Conservation (phyloP, 1,140 invertebrate species). For the Lamellibrachia luymesi region DNA sequence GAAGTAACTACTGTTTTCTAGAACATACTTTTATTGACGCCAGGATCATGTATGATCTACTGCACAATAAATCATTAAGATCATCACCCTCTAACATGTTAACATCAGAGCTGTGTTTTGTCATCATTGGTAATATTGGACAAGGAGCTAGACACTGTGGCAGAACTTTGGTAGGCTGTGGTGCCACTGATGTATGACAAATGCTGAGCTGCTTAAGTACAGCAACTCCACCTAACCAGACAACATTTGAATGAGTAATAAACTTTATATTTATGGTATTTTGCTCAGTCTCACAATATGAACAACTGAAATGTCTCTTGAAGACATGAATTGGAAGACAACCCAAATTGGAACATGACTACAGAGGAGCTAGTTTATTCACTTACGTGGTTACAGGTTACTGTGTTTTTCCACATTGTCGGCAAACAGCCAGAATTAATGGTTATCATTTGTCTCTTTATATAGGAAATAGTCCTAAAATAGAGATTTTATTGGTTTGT, state of each 20-base stretch:
- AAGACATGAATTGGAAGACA: neutral
- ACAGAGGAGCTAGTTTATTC: neutral
- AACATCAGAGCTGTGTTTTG: neutral
- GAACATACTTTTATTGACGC: no score
- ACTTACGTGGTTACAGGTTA: neutral
- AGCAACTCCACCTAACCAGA: neutral
- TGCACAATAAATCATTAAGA: neutral
- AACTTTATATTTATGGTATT: neutral
- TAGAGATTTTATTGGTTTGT: slow-evolving; percentile 1
- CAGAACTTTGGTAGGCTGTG: neutral
- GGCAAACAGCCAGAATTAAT: neutral
- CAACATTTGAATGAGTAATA: neutral
- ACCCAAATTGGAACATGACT: neutral
- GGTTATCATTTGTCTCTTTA: slow-evolving; percentile 1
- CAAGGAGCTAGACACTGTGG: neutral
- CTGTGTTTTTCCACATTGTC: slow-evolving; percentile 3
- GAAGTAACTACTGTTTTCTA: no score
- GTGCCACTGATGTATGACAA: neutral
- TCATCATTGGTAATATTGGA: neutral
- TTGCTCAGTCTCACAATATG: neutral
- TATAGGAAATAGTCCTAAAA: neutral
- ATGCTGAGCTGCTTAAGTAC: neutral
- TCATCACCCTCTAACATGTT: neutral
- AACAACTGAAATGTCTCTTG: neutral
- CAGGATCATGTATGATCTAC: no score